Evolutionary conservation across 2,888 invertebrate genomes (phyloP).

Genomic region (Eupithecia centaureata): DNA sequence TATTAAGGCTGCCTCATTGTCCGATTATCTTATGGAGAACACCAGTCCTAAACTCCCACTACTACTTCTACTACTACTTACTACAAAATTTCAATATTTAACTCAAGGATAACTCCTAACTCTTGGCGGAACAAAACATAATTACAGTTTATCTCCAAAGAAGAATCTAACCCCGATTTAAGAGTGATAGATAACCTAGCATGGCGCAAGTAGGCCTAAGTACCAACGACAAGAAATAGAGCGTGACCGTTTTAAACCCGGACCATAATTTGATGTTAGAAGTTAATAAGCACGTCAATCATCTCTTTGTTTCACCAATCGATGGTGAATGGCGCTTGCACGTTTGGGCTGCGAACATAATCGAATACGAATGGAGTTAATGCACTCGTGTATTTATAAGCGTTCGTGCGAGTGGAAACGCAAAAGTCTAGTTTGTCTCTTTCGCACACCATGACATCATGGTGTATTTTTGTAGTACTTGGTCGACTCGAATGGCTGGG

Average conservation of each 20-base stretch:
- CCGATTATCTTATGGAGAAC: no score
- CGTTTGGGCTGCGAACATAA: conserved; percentile 53
- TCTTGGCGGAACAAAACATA: no score
- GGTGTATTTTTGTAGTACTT: conserved; percentile 78
- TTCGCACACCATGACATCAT: conserved; percentile 82
- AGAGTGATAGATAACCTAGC: no score
- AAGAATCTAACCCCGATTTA: no score
- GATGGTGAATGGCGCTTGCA: conserved; percentile 46
- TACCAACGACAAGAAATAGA: conserved; percentile 63
- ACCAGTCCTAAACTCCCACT: no score
- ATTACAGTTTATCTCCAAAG: no score
- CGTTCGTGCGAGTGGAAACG: conserved; percentile 58
- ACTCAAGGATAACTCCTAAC: no score
- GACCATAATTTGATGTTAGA: conserved; percentile 42
- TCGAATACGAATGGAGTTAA: conserved; percentile 72
- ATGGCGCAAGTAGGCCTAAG: conserved; percentile 51
- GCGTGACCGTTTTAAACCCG: conserved; percentile 54
- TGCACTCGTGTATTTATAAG: conserved; percentile 72
- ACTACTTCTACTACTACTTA: no score
- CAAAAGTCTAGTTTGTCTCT: conserved; percentile 52
- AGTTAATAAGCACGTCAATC: conserved; percentile 40
- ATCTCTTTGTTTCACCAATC: conserved; percentile 46
- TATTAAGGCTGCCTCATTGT: no score
- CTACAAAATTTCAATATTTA: no score
- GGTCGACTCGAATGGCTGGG: conserved; percentile 58